Evolutionary conservation across 2,113 vertebrate genomes (phyloP).

Genomic region (Ctenodactylus gundi): DNA sequence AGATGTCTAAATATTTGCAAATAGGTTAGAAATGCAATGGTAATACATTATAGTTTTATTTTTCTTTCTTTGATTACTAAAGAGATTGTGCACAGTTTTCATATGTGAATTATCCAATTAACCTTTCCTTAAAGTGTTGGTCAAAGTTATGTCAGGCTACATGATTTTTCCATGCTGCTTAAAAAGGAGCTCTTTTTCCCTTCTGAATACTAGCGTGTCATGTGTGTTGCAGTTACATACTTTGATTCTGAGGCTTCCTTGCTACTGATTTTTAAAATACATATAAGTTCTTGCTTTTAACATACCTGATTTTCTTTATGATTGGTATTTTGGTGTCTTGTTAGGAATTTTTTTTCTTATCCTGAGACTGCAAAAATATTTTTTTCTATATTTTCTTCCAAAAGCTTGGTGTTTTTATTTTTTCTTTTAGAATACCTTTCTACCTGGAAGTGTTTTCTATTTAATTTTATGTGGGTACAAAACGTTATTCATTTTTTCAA

Average conservation of each 20-base stretch:
- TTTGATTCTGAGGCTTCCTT: background rate
- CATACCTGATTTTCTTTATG: background rate
- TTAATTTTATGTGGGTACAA: background rate
- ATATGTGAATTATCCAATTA: background rate
- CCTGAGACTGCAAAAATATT: background rate
- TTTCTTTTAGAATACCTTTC: background rate
- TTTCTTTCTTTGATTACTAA: background rate
- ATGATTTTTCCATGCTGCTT: background rate
- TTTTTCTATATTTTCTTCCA: background rate
- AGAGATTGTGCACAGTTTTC: background rate
- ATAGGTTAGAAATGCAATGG: background rate
- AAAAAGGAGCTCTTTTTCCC: background rate
- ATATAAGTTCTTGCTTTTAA: background rate
- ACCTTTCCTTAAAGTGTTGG: background rate
- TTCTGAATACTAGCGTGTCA: background rate
- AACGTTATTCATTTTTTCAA: background rate
- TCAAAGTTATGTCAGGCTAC: background rate
- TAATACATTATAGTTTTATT: background rate
- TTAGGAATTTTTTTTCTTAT: background rate
- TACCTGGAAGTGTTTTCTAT: background rate
- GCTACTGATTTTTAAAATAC: background rate
- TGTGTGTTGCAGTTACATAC: background rate
- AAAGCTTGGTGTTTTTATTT: background rate
- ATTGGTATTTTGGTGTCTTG: background rate
- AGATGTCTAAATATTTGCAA: background rate